phyloP scores from a whole-genome alignment of 1,140 invertebrate species.

The Danaus melanippus region DNA sequence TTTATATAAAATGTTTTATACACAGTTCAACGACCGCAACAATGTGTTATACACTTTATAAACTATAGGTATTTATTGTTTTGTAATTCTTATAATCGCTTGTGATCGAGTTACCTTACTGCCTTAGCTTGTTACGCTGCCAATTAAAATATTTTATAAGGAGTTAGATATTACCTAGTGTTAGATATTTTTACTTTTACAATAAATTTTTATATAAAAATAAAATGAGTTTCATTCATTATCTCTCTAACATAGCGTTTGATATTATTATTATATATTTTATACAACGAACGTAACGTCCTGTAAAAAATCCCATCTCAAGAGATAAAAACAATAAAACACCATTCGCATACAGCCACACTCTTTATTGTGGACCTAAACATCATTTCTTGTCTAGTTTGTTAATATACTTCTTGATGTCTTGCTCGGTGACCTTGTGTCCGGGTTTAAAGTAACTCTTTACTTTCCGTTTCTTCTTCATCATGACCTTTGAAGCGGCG shows the following conservation, averaged over 20 bases:
- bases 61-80: conserved; percentile 20
- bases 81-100: conserved; percentile 20
- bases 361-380: too few species aligned
- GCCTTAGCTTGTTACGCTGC: conserved; percentile 36
- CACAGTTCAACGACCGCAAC: not conserved
- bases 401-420: conserved; percentile 35
- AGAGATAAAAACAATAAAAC: too few species aligned
- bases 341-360: too few species aligned
- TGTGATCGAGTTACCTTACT: conserved; percentile 38
- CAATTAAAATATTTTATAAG: conserved; percentile 41
- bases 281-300: too few species aligned
- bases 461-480: conserved; percentile 57
- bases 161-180: conserved; percentile 27
- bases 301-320: too few species aligned
- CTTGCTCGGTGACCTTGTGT: conserved; percentile 59
- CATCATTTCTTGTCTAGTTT: conserved; percentile 1
- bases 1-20: too few species aligned
- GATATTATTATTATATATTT: too few species aligned
- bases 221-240: too few species aligned
- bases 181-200: conserved; percentile 34
- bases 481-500: conserved; percentile 58
- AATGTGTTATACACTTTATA: conserved; percentile 20
- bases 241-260: too few species aligned
- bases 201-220: conserved; percentile 42
- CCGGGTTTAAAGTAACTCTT: conserved; percentile 64